Percentiles rank a stretch among this genome's conserved stretches.
Conservation (phyloP, 2,797 vertebrate genomes). For the Coilia nasus region DNA sequence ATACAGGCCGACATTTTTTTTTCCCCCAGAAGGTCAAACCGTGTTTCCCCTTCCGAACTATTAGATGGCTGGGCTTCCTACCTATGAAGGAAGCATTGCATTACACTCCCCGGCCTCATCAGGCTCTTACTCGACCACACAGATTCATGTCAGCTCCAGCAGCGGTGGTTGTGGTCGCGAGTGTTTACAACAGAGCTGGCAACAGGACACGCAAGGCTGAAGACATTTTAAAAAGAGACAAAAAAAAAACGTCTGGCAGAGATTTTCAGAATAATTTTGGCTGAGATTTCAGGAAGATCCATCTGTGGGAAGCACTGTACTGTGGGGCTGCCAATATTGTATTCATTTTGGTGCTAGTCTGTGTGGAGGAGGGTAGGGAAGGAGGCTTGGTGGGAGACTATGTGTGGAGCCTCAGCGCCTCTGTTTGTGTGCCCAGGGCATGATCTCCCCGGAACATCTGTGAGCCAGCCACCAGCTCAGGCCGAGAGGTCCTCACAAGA, state of each 20-base stretch:
- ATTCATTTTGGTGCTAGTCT: neutral
- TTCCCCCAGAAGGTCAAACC: neutral
- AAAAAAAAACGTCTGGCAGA: neutral
- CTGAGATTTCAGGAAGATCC: neutral
- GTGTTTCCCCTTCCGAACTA: neutral
- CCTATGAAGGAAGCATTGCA: neutral
- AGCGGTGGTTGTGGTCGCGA: neutral
- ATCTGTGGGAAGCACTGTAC: neutral
- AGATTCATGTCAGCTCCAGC: neutral
- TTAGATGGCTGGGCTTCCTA: neutral
- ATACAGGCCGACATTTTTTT: neutral
- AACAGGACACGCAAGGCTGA: neutral
- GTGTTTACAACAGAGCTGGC: constrained; percentile 8
- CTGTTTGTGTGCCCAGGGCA: constrained; percentile 1
- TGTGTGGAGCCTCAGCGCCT: neutral
- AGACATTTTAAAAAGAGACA: neutral
- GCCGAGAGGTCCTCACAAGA: neutral
- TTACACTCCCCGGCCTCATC: constrained; percentile 6
- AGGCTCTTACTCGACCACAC: neutral
- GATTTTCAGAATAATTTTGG: neutral
- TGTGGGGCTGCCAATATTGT: neutral
- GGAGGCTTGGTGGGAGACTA: neutral
- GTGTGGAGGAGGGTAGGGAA: neutral
- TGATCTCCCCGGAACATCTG: neutral
- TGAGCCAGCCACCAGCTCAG: neutral